Evolutionary conservation across 2,113 vertebrate genomes (phyloP).

Genomic region (Xenopus tropicalis): DNA sequence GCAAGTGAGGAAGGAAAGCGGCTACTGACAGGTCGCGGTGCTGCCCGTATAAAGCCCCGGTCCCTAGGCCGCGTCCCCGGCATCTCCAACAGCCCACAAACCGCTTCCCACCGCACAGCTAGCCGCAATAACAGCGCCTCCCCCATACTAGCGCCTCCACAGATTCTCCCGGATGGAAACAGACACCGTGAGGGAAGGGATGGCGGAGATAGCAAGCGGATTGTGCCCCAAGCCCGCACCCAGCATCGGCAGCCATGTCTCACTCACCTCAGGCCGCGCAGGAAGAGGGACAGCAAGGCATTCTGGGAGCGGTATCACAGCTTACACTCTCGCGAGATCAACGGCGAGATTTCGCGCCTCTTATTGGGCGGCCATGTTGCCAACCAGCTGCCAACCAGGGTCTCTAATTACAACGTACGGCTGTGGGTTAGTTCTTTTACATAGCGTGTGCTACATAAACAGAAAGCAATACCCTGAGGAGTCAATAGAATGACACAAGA

Average conservation of each 20-base stretch:
- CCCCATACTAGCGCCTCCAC: not conserved
- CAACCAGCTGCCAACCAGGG: constrained; percentile 6
- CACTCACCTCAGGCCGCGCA: constrained; percentile 44
- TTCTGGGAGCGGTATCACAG: constrained; percentile 17
- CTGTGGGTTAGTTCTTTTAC: no score
- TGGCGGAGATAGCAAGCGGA: constrained; percentile 7
- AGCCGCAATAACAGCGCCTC: not conserved
- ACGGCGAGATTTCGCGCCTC: no score
- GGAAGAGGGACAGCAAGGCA: constrained; percentile 27
- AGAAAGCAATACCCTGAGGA: no score
- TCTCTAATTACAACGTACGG: no score
- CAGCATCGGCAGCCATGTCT: constrained; percentile 25
- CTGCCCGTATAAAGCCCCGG: no score
- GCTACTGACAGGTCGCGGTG: no score
- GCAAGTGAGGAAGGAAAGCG: no score
- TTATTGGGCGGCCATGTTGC: constrained; percentile 1
- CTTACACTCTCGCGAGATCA: not conserved
- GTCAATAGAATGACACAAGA: no score
- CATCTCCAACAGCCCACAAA: not conserved
- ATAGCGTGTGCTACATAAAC: no score
- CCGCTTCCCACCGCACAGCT: not conserved
- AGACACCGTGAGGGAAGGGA: not conserved
- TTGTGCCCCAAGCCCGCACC: not conserved
- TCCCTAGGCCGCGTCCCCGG: constrained; percentile 10
- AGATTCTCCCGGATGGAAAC: not conserved